Conservation (phyloP, 2,113 vertebrate genomes). For the Burhinus oedicnemus region DNA sequence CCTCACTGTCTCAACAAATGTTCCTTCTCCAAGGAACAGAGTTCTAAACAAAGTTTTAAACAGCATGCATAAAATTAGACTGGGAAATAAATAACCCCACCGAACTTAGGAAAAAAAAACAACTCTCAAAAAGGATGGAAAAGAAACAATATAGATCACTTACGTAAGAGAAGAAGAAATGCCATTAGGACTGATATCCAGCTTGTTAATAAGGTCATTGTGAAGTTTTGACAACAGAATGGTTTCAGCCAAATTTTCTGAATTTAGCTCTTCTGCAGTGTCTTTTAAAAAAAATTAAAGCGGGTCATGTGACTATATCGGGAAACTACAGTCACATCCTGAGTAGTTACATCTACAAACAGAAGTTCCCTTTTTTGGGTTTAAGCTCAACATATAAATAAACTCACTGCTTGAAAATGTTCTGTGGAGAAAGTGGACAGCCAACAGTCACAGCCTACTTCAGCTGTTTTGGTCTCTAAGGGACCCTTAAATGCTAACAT, state of each 20-base stretch:
- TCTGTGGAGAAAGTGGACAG: neutral
- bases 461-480: neutral
- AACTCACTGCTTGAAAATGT: neutral
- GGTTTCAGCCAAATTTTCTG: neutral
- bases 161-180: conserved; percentile 28
- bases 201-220: conserved; percentile 3
- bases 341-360: neutral
- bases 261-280: neutral
- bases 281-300: neutral
- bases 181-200: neutral
- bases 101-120: neutral
- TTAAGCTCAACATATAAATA: neutral
- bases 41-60: neutral
- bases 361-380: conserved; percentile 21
- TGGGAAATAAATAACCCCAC: neutral
- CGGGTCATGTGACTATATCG: neutral
- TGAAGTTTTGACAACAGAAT: neutral
- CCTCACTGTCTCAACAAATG: neutral
- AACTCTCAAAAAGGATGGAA: neutral
- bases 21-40: neutral
- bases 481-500: neutral
- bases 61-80: neutral
- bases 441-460: neutral
- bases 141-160: conserved; percentile 1
- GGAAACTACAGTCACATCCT: conserved; percentile 39